Base-by-base conservation (phyloP, 2,888 invertebrate genomes). In the Acholoe squamosa region DNA sequence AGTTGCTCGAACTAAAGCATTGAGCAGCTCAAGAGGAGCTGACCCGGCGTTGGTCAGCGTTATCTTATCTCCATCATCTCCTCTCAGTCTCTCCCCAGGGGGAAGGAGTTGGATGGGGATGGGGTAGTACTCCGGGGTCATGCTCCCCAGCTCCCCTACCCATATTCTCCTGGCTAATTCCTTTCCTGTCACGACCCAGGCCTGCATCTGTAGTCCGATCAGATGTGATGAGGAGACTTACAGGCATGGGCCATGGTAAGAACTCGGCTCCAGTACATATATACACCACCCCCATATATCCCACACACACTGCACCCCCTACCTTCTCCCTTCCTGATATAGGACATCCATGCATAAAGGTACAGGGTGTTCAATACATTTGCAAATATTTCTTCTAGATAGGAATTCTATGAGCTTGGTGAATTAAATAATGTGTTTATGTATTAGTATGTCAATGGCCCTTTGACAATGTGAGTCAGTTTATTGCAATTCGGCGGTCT, bases 31-130 rank as follows among this genome's bases (percentile, higher is more conserved):
- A 28, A 14, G 5, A 1, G 61, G 61, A 19, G n/a, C 71, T 28
- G 71, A 71, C 71, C 31, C 25, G 25, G 25, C 71, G 25, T 71
- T 71, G 71, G 71, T 71, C 71, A 71, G 28, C 31, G 25, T 16
- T 71, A 71, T 71, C 71, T 71, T 71, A 71, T 71, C 71, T 3
- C 71, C 61, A 61, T 61, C 22, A 61, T 61, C 61, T 61, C n/a
- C 10, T 43, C 43, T 43, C 43, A n/a, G n/a, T n/a, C n/a, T n/a
- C n/a, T n/a, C 43, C 10, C 43, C 43, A 43, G 43, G 43, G 10
- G 43, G 43, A 43, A 10, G 3, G 43, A 43, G 43, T 43, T 43
- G 43, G 3, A 10, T 43, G 43, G 43, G 10, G 43, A 3, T 43
- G 43, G 43, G 43, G 43, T 10, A 7, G 43, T 43, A 43, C 43